These are phyloP conservation scores for Clarias batrachus DNA, from an alignment of 2,113 vertebrate genomes.

Conservation along the genomic window DNA sequence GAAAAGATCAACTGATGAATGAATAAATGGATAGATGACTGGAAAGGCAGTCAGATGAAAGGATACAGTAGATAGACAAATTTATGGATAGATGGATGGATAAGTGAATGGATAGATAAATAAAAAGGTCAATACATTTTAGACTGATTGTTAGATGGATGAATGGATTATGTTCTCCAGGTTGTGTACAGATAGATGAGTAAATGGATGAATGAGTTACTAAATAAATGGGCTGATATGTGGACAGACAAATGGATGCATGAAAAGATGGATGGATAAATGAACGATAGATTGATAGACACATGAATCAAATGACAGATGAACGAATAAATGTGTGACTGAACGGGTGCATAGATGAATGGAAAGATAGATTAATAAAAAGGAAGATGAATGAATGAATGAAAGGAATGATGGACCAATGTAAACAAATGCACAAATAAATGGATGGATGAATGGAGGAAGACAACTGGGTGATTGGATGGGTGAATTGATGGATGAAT, in stretches of 20 bases:
- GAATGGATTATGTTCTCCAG: too few relatives aligned
- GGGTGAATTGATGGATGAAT: not conserved
- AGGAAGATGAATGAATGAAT: not conserved
- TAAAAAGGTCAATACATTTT: too few relatives aligned
- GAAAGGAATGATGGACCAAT: not conserved
- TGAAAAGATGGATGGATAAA: not conserved
- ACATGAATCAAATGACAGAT: not conserved
- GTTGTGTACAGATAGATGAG: too few relatives aligned
- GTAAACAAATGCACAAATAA: not conserved
- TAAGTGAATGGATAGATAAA: not conserved
- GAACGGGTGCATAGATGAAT: not conserved
- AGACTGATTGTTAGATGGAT: not conserved
- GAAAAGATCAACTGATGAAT: not conserved
- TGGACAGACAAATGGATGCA: not conserved
- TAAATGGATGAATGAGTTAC: too few relatives aligned
- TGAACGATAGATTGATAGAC: too few relatives aligned
- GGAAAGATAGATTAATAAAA: not conserved
- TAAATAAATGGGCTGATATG: not conserved
- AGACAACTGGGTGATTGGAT: not conserved
- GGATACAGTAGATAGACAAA: not conserved
- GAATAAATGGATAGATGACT: not conserved
- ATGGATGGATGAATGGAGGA: not conserved
- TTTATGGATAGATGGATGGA: not conserved
- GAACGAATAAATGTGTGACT: too few relatives aligned
- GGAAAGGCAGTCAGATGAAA: not conserved